Base-by-base conservation (phyloP, 1,140 invertebrate species). In the Papilio xuthus region DNA sequence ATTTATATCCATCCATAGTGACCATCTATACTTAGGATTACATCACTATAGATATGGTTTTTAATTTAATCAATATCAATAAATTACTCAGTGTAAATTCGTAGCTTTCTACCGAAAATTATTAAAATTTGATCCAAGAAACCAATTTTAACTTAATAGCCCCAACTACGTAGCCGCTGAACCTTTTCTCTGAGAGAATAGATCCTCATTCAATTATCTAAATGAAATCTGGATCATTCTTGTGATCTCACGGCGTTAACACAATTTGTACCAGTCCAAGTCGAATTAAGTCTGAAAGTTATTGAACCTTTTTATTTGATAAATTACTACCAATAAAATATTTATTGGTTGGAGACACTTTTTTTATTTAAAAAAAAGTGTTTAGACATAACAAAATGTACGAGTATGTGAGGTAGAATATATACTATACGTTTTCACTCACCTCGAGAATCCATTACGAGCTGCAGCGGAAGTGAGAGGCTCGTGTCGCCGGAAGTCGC, bases 161-260 rank as follows among this genome's bases (percentile, higher is more conserved):
- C 80, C 41, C 74, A 80, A 75, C 77, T 44, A 79, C 78, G 80
- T 86, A 83, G 82, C 80, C 76, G 70, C 67, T 79, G 84, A 86
- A 89, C 86, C 90, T 89, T 91, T 91, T 88, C 88, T 85, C 86
- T 87, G 85, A 84, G 81, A 89, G 86, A 90, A 89, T 91, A 90
- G 88, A 91, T 89, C 84, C 89, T 92, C 89, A 92, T 92, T 92
- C 90, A 91, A 92, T 90, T 92, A 92, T 91, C 90, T 90, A 90
- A 92, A 92, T 92, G 87, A 90, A 92, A 92, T 92, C 90, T 86
- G 90, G 88, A 89, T 90, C 84, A 82, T 73, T 79, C 88, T 84
- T 88, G 87, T 87, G 86, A 90, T 92, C 87, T 87, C 84, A 82
- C 85, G 79, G 80, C 83, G 86, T 84, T 87, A 86, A 86, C 82